Base-by-base conservation (phyloP, 2,888 invertebrate species). In the Sphecodes monilicornis region DNA sequence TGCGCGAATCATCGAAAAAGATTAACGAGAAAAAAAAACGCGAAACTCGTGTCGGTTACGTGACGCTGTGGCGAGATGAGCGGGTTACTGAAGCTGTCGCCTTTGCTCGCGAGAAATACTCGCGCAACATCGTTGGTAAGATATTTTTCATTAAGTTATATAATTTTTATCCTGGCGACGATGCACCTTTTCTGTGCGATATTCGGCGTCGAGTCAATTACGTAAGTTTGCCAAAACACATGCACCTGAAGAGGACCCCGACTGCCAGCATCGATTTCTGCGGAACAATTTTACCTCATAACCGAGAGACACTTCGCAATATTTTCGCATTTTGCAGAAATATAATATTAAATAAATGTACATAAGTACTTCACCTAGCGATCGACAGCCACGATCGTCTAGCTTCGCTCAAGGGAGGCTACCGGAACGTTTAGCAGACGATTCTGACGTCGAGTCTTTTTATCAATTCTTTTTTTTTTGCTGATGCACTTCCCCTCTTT, bases 1-100 rank as follows among this genome's bases (percentile, higher is more conserved):
- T 85, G 85, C 60, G 43, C 70, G 71, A 64, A 57, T 78, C 8
- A 74, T 73, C 57, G 54, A 50, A n/a, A 46, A 82, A 71, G n/a
- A 54, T 11, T 43, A 43, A 22, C 22, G 3, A 54, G 10, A 43
- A 3, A 69, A 29, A 36, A 46, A 82, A 74, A 82, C 36, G 26
- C 73, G n/a, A 76, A 50, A 54, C 50, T 8, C 16, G 26, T 26
- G 32, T n/a, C 29, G 8, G 64, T 22, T 26, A 60, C 41, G 76
- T 80, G 46, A 75, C 77, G 32, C 43, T n/a, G 57, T 18, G 73
- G 4, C 69, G 90, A 81, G 78, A 94, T 94, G 94, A 94, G 92
- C 83, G 91, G 93, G 82, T 88, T 94, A 85, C 89, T 94, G 86
- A 94, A 93, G 90, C 86, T 94, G 66, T 92, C 94, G 90, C 90